Evolutionary conservation across 2,888 invertebrate species (phyloP).

Genomic region (Drosophila tanythrix): DNA sequence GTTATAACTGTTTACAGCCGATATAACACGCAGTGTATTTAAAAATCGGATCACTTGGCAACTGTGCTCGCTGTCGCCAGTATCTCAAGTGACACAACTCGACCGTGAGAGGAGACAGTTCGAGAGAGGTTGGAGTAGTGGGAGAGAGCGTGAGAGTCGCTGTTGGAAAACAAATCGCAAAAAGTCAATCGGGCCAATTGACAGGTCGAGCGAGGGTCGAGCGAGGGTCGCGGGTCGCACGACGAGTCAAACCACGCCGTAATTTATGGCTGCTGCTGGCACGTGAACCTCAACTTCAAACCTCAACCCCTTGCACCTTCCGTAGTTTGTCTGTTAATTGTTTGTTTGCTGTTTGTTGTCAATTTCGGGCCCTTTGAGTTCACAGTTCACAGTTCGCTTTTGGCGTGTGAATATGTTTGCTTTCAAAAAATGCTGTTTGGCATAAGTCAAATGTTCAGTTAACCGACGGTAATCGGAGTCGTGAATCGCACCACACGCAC

Average conservation of each 20-base stretch:
- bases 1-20: too few relatives aligned
- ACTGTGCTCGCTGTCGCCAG: not conserved
- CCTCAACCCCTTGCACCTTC: constrained; percentile 44
- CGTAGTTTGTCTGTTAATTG: constrained; percentile 82
- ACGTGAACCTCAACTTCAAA: constrained; percentile 66
- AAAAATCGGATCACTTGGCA: not conserved
- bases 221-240: constrained; percentile 51
- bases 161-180: constrained; percentile 42
- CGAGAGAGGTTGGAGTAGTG: constrained; percentile 16
- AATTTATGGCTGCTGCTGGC: constrained; percentile 75
- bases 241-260: constrained; percentile 72
- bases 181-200: constrained; percentile 79
- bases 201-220: constrained; percentile 46
- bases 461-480: constrained; percentile 71
- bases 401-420: constrained; percentile 75
- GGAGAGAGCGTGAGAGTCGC: constrained; percentile 34
- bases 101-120: constrained; percentile 34
- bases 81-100: constrained; percentile 71
- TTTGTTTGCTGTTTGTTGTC: constrained; percentile 85
- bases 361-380: constrained; percentile 72
- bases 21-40: not conserved
- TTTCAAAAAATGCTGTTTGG: constrained; percentile 45
- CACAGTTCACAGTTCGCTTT: constrained; percentile 38
- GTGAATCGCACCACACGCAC: constrained; percentile 30
- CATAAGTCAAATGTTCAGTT: constrained; percentile 65